A percentile compares a stretch with the other conserved stretches of the same genome.
Conservation (phyloP, 2,888 invertebrate genomes). For the Acleris laterana region DNA sequence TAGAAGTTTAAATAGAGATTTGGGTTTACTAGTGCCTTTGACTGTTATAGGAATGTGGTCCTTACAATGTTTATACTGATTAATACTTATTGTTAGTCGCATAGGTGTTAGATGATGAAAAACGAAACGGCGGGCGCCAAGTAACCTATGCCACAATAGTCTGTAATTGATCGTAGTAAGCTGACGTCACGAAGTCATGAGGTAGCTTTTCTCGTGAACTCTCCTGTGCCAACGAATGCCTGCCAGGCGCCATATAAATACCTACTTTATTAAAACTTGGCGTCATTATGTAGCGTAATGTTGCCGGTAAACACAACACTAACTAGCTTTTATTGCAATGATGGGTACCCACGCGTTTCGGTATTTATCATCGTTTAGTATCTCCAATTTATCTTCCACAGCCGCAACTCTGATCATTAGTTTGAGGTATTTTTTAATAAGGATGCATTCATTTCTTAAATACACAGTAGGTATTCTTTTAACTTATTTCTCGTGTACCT, state of each 20-base stretch:
- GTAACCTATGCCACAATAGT: constrained; percentile 11
- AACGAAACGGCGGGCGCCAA: constrained; percentile 22
- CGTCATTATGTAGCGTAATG: constrained; percentile 8
- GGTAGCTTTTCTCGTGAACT: constrained; percentile 14
- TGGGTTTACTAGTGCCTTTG: too few species aligned
- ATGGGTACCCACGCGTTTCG: background rate
- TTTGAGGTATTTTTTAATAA: too few species aligned
- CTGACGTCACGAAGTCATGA: constrained; percentile 15
- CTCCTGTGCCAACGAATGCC: constrained; percentile 9
- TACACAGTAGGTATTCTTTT: too few species aligned
- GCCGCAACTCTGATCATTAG: too few species aligned
- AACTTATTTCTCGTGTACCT: too few species aligned
- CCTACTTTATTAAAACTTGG: constrained; percentile 6
- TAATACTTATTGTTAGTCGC: background rate
- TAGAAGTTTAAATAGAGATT: too few species aligned
- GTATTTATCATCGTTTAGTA: background rate
- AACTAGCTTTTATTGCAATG: background rate
- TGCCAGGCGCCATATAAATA: constrained; percentile 3
- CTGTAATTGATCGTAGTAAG: background rate
- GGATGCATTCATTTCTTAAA: too few species aligned
- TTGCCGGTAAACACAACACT: background rate
- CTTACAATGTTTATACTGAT: background rate
- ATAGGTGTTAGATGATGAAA: constrained; percentile 11
- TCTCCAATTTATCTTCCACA: constrained; percentile 28
- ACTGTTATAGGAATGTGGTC: too few species aligned